Base-by-base conservation (phyloP, 2,888 invertebrate genomes). In the Malacosoma neustria region DNA sequence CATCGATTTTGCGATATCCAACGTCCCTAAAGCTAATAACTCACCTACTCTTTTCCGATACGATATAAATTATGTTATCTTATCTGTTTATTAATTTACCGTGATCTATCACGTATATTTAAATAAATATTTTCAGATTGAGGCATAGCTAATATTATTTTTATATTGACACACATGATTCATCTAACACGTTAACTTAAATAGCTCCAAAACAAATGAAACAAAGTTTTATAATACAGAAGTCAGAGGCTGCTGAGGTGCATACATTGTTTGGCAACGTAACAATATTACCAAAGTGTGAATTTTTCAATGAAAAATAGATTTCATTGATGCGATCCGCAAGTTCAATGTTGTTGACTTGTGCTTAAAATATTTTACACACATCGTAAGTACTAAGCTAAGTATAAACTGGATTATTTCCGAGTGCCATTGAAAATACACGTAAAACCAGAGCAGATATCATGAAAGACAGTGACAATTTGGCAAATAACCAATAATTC, bases 291-390 rank as follows among this genome's bases (percentile, higher is more conserved):
- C n/a, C n/a, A n/a, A n/a, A n/a, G n/a, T n/a, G n/a, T n/a, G n/a
- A n/a, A 9, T 49, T 48, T 43, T 49, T 46, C 36, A 48, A 42
- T 48, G 48, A 39, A 47, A 53, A 59, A 53, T 49, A 52, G 46
- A 37, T 45, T 48, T 48, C 48, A 52, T 53, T 54, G 49, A 50
- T 48, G 46, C 51, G 38, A 48, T 43, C 35, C 49, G 37, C 61
- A 62, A 67, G 67, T 65, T 67, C 67, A 67, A 61, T 65, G 63
- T 47, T 52, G 51, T 51, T 41, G 47, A 51, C 55, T 54, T 45
- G 48, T 54, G 64, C 63, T 66, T 63, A 57, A 63, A 68, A 67
- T 65, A 66, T 51, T 59, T 62, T 57, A 61, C 57, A 46, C 57
- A 48, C 52, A 43, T 44, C 47, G 40, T 41, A 33, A 37, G 43